Conservation (phyloP, 2,797 vertebrate genomes). For the Typhlichthys subterraneus region DNA sequence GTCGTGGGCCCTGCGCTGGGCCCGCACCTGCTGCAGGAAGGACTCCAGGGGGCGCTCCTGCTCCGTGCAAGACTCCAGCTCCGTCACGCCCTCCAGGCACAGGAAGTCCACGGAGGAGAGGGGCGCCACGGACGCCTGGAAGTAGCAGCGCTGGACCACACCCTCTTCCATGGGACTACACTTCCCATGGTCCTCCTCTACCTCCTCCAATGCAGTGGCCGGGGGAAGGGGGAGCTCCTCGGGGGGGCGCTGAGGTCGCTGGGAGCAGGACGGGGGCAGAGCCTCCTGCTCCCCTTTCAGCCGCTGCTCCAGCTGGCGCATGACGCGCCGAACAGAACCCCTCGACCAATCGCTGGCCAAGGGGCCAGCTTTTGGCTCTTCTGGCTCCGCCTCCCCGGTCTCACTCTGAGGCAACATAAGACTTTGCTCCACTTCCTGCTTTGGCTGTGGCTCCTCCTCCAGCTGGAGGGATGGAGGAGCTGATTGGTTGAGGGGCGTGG, state of each 20-base stretch:
- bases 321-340: conserved; percentile 89
- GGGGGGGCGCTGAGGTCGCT: conserved; percentile 38
- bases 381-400: conserved; percentile 57
- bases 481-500: conserved; percentile 31
- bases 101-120: conserved; percentile 75
- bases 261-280: conserved; percentile 56
- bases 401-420: conserved; percentile 42
- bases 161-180: conserved; percentile 30
- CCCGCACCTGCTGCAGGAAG: conserved; percentile 75
- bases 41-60: conserved; percentile 64
- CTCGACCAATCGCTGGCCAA: conserved; percentile 81
- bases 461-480: conserved; percentile 28
- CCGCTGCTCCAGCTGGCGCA: conserved; percentile 90
- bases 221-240: conserved; percentile 10
- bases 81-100: conserved; percentile 85
- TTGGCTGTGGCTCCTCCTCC: conserved; percentile 39
- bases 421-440: conserved; percentile 43
- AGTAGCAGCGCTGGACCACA: conserved; percentile 27
- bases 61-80: conserved; percentile 85
- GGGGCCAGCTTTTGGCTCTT: conserved; percentile 34
- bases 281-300: conserved; percentile 85
- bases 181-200: conserved; percentile 33
- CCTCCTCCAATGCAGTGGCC: conserved; percentile 41
- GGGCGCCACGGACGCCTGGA: conserved; percentile 13
- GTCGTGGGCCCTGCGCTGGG: conserved; percentile 73